These are phyloP conservation scores for Gasteruption jaculator DNA, from an alignment of 2,888 invertebrate genomes.

Conservation along the genomic window DNA sequence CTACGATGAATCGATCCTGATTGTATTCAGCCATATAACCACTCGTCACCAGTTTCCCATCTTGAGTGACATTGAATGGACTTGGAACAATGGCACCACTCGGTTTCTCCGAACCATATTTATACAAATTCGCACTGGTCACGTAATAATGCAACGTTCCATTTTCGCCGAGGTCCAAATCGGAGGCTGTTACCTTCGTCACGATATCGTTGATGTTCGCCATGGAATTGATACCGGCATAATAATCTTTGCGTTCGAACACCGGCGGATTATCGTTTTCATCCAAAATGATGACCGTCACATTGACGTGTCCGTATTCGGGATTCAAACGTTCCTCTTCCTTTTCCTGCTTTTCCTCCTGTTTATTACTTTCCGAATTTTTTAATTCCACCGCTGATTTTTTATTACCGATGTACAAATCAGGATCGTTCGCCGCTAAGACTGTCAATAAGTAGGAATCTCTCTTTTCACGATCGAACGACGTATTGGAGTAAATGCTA, in stretches of 20 bases:
- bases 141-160: slow-evolving; percentile 80
- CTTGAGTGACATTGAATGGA: slow-evolving; percentile 75
- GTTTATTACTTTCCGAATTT: too few relatives aligned
- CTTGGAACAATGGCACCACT: slow-evolving; percentile 86
- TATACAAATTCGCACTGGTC: slow-evolving; percentile 74
- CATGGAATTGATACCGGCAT: slow-evolving; percentile 73
- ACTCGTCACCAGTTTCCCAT: slow-evolving; percentile 70
- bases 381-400: too few relatives aligned
- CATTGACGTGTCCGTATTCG: slow-evolving; percentile 69
- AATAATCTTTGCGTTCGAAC: slow-evolving; percentile 63
- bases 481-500: slow-evolving; percentile 70
- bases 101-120: slow-evolving; percentile 69
- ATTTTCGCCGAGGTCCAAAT: slow-evolving; percentile 79
- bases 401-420: slow-evolving; percentile 64
- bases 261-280: slow-evolving; percentile 82
- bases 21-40: slow-evolving; percentile 85
- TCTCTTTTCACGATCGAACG: slow-evolving; percentile 77
- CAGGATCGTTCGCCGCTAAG: slow-evolving; percentile 79
- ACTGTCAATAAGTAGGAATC: slow-evolving; percentile 73
- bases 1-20: slow-evolving; percentile 80
- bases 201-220: slow-evolving; percentile 73
- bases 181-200: slow-evolving; percentile 71
- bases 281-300: slow-evolving; percentile 70
- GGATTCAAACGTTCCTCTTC: slow-evolving; percentile 35
- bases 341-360: too few relatives aligned